Percentiles rank a stretch among this genome's conserved stretches.
Conservation (phyloP, 2,888 invertebrate species). For the Plebejus argus region DNA sequence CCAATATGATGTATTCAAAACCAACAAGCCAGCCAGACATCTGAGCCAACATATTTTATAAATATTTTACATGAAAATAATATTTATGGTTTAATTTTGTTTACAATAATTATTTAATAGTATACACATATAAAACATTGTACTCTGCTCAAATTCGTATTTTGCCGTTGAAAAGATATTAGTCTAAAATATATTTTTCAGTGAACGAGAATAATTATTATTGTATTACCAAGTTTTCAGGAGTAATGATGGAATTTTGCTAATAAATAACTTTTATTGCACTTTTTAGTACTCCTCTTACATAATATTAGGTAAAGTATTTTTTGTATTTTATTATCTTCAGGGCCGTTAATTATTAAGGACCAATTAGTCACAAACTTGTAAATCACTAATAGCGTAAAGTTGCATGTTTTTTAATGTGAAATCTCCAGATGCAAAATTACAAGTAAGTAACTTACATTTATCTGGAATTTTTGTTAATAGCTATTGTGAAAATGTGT, state of each 20-base stretch:
- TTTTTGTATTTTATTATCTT: not conserved
- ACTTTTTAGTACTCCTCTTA: not conserved
- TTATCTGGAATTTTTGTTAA: no score
- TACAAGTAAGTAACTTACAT: no score
- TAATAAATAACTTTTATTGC: not conserved
- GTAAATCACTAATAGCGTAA: no score
- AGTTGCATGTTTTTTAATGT: not conserved
- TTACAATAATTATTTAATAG: conserved; percentile 33
- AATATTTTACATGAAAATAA: conserved; percentile 28
- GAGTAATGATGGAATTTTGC: not conserved
- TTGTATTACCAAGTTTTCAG: not conserved
- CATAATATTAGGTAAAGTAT: not conserved
- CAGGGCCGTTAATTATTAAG: not conserved
- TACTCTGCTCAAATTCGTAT: conserved; percentile 37
- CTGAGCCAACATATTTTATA: no score
- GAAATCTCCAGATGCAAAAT: not conserved
- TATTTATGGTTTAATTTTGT: conserved; percentile 1
- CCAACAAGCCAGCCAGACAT: not conserved
- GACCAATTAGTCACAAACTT: no score
- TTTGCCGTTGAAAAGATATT: conserved; percentile 11
- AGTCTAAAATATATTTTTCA: not conserved
- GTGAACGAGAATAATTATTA: not conserved
- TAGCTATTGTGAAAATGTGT: no score
- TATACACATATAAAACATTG: conserved; percentile 35
- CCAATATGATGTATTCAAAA: not conserved